Percentiles rank a stretch among this genome's conserved stretches.
Conservation (phyloP, 1,140 invertebrate genomes). For the Myzus persicae region DNA sequence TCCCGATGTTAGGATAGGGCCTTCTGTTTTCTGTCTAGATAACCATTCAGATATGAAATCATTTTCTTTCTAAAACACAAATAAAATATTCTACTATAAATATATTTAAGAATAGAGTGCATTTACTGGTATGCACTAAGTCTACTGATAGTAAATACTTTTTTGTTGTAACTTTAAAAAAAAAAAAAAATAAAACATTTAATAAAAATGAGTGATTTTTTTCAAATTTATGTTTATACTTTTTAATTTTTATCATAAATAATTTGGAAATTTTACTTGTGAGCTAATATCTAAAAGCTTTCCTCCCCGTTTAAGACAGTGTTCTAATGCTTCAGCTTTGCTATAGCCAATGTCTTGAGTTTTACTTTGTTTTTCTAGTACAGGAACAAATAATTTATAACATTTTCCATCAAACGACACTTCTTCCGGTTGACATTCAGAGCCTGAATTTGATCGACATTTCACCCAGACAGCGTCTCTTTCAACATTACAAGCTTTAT, state of each 20-base stretch:
- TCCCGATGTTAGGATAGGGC: conserved; percentile 68
- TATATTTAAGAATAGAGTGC: background rate
- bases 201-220: background rate
- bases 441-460: conserved; percentile 66
- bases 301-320: conserved; percentile 65
- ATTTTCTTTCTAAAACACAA: conserved; percentile 67
- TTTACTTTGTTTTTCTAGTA: conserved; percentile 60
- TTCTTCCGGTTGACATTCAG: conserved; percentile 67
- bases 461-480: conserved; percentile 66
- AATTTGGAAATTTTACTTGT: conserved; percentile 62
- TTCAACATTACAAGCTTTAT: conserved; percentile 62
- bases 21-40: conserved; percentile 65
- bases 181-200: background rate
- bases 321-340: conserved; percentile 66
- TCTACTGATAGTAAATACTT: background rate
- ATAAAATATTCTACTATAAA: background rate
- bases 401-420: conserved; percentile 65
- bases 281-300: conserved; percentile 68
- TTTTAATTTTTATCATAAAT: background rate
- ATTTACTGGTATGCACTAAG: background rate
- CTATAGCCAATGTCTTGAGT: conserved; percentile 64
- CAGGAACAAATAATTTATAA: conserved; percentile 61
- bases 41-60: conserved; percentile 71
- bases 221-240: background rate
- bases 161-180: background rate